Conservation (phyloP, 2,113 vertebrate species). For the Anolis sagrei region DNA sequence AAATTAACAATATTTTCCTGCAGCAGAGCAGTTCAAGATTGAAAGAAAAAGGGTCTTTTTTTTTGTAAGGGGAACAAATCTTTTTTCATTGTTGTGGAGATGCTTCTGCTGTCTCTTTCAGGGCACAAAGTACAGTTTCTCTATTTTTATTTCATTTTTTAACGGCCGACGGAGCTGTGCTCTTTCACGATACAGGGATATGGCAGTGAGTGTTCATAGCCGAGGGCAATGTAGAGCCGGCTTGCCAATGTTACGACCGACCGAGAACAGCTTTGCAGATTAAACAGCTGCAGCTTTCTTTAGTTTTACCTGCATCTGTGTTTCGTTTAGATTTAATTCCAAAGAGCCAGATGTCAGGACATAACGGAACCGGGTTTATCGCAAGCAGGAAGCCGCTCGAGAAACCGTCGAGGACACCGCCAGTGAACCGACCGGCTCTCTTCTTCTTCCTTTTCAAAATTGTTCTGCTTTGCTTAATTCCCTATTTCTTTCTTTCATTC, state of each 20-base stretch:
- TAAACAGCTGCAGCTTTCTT: neutral
- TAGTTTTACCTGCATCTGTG: constrained; percentile 12
- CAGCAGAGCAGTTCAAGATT: constrained; percentile 19
- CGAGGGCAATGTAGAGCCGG: constrained; percentile 33
- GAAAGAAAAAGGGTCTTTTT: constrained; percentile 6
- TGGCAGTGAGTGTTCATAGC: constrained; percentile 35
- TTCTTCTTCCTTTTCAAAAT: constrained; percentile 45
- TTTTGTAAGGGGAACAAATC: neutral
- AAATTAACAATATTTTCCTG: constrained; percentile 28
- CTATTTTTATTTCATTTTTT: constrained; percentile 24
- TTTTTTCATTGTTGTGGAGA: neutral
- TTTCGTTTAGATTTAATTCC: constrained; percentile 41
- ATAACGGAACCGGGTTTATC: constrained; percentile 35
- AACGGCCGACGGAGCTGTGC: constrained; percentile 28
- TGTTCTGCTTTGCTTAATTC: constrained; percentile 50
- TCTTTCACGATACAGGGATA: constrained; percentile 25
- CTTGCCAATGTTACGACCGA: constrained; percentile 18
- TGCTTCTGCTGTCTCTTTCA: constrained; percentile 15
- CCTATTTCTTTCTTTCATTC: constrained; percentile 37
- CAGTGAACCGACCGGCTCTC: neutral
- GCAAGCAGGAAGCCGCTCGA: constrained; percentile 43
- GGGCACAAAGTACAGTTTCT: constrained; percentile 7
- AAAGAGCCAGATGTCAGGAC: constrained; percentile 35
- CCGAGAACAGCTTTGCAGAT: constrained; percentile 25
- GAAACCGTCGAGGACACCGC: constrained; percentile 22